These are phyloP conservation scores for Phaethornis superciliosus DNA, from an alignment of 2,113 vertebrate species.

Conservation along the genomic window DNA sequence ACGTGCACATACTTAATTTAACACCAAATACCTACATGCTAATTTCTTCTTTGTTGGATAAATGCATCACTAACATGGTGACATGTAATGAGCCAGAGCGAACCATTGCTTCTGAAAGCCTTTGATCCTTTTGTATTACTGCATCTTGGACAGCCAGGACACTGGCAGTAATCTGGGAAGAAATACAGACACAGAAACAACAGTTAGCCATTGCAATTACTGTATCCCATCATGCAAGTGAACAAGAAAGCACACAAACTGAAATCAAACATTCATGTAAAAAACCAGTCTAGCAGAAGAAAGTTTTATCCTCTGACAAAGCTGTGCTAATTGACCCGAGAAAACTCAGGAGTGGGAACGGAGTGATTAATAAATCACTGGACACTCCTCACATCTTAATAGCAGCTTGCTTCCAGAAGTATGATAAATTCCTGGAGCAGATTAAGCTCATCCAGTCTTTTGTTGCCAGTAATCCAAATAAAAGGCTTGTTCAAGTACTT, in stretches of 20 bases:
- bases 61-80: constrained; percentile 89
- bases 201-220: constrained; percentile 16
- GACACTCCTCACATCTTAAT: not conserved
- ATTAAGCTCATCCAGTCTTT: not conserved
- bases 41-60: constrained; percentile 87
- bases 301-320: constrained; percentile 8
- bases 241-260: not conserved
- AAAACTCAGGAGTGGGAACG: not conserved
- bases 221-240: not conserved
- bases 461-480: not conserved
- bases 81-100: constrained; percentile 85
- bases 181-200: constrained; percentile 1
- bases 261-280: not conserved
- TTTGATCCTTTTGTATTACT: constrained; percentile 84
- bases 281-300: constrained; percentile 1
- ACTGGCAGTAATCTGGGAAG: constrained; percentile 81
- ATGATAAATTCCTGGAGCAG: not conserved
- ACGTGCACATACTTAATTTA: not conserved
- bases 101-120: constrained; percentile 85
- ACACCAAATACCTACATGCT: constrained; percentile 79
- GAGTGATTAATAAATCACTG: not conserved
- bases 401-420: not conserved
- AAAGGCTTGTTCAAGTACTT: not conserved
- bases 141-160: constrained; percentile 83
- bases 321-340: not conserved